Percentiles rank a stretch among this genome's conserved stretches.
These are phyloP conservation scores for Xanthorhoe spadicearia DNA, from an alignment of 2,888 invertebrate genomes.

Conservation along the genomic window DNA sequence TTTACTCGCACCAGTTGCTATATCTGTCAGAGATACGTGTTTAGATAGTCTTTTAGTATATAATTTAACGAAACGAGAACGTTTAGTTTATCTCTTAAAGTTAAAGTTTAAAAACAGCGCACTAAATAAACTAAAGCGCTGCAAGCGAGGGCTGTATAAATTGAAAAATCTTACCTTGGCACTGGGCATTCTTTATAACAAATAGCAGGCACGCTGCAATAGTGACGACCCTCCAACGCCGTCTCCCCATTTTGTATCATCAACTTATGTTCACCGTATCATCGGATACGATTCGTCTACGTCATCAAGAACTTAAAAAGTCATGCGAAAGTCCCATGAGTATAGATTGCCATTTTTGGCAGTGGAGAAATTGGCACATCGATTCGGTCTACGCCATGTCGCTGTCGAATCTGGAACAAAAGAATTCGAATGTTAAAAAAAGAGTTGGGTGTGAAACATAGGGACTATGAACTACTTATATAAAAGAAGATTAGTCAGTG, in stretches of 20 bases:
- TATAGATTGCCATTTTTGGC: conserved; percentile 61
- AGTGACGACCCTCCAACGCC: conserved; percentile 77
- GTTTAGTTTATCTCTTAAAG: not conserved
- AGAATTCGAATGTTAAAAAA: conserved; percentile 27
- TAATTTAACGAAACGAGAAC: too few relatives aligned
- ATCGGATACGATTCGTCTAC: conserved; percentile 60
- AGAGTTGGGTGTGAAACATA: too few relatives aligned
- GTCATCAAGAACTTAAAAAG: conserved; percentile 53
- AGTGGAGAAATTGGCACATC: conserved; percentile 54
- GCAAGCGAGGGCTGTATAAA: conserved; percentile 3
- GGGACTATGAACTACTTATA: too few relatives aligned
- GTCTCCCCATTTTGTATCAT: conserved; percentile 71
- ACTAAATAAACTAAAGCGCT: not conserved
- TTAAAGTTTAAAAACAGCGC: not conserved
- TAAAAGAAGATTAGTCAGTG: too few relatives aligned
- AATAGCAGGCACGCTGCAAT: conserved; percentile 76
- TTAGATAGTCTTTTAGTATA: too few relatives aligned
- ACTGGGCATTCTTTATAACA: conserved; percentile 71
- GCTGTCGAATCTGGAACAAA: conserved; percentile 75
- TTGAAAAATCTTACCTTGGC: conserved; percentile 70
- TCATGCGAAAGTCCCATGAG: conserved; percentile 54
- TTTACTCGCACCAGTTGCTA: too few relatives aligned
- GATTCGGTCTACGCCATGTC: conserved; percentile 61
- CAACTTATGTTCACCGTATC: conserved; percentile 71
- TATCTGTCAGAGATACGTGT: too few relatives aligned